Base-by-base conservation (phyloP, 2,797 vertebrate species). In the Pangasius larnaudii region DNA sequence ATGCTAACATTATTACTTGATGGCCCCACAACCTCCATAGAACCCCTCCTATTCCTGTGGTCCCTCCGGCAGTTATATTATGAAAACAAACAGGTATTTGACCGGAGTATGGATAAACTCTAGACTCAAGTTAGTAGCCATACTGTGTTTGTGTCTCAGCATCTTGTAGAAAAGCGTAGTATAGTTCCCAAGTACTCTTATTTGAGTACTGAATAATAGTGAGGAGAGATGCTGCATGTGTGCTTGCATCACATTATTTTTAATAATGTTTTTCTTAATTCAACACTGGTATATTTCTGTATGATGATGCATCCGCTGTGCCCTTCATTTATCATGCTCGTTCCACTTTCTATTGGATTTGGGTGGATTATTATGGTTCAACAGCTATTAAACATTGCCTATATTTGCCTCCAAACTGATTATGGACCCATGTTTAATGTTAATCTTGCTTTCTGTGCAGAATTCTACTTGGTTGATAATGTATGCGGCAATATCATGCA, bases 261-360 rank as follows among this genome's bases (percentile, higher is more conserved):
- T 49, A 49, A 63, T 63, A 8, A 49, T 49, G 14, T 65, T 65
- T 83, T 49, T 49, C 59, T 22, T 83, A 65, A 83, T 83, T 65
- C 42, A 65, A 83, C 27, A 5, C 49, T 19, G 39, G 16, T 63
- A 49, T 10, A 65, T 82, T 65, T 42, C 39, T 61, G 58, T 82
- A 27, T 67, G 81, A 65, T 65, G 61, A 5, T 65, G 27, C 16
- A 78, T 89, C 83, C 78, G 74, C 88, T 90, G 79, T 91, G 87
- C 89, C 87, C 86, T 53, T 81, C 56, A 89, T 89, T 88, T 85
- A 61, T 84, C 86, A 27, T 88, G 93, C 94, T 94, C 94, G 90
- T 94, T 95, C 91, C 91, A 92, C 90, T 92, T 58, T 93, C 91
- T 91, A 94, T 93, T 94, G 93, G 93, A 95, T 95, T 95, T 94